phyloP scores from a whole-genome alignment of 2,113 vertebrate genomes.

The Pan paniscus region DNA sequence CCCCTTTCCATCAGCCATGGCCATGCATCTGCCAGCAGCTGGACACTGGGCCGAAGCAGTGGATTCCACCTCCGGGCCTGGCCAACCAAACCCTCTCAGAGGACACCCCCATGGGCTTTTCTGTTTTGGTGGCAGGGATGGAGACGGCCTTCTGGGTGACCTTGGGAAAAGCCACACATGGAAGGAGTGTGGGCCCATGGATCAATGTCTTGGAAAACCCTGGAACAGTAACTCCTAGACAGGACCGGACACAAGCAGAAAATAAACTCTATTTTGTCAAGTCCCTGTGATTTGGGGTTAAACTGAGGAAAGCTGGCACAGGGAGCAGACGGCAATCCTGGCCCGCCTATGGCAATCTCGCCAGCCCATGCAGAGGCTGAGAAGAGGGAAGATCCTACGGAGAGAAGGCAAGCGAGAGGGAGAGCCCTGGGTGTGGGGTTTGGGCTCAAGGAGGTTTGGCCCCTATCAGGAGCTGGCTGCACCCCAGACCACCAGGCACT shows the following conservation, averaged over 20 bases:
- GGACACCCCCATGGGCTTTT: neutral
- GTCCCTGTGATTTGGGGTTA: neutral
- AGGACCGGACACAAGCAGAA: neutral
- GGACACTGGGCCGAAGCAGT: neutral
- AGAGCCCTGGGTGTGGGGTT: neutral
- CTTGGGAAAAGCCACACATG: neutral
- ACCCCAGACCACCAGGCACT: neutral
- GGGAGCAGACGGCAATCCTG: neutral
- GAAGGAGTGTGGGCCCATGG: neutral
- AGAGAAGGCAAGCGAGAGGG: no score
- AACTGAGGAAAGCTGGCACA: neutral
- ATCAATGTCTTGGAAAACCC: neutral
- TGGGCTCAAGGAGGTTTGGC: neutral
- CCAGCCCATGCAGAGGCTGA: accelerated
- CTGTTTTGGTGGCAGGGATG: neutral
- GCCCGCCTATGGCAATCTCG: neutral
- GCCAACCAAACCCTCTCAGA: neutral
- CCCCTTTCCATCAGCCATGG: neutral
- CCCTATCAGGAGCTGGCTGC: accelerated
- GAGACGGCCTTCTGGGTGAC: neutral
- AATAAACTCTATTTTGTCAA: no score
- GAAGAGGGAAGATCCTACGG: accelerated
- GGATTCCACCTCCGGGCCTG: neutral
- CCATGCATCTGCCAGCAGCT: accelerated
- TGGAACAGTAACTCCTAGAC: neutral